These are phyloP conservation scores for Lasioglossum lativentre DNA, from an alignment of 2,888 invertebrate species.

Conservation along the genomic window DNA sequence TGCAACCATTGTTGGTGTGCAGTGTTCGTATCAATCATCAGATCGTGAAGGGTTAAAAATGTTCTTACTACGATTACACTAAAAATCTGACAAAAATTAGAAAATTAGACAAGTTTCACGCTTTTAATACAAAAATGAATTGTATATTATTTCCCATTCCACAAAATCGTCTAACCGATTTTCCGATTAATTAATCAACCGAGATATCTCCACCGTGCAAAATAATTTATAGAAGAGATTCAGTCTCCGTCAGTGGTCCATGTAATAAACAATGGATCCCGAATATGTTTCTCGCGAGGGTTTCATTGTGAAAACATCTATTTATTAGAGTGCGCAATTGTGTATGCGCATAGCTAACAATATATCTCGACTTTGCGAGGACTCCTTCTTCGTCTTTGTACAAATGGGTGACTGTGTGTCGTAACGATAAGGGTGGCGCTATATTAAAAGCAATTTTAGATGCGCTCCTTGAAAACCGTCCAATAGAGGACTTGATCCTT, in stretches of 20 bases:
- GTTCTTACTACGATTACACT: too few species aligned
- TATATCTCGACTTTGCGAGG: background rate
- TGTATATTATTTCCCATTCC: background rate
- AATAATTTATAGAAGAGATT: background rate
- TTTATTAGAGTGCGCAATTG: background rate
- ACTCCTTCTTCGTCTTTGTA: background rate
- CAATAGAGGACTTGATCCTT: background rate
- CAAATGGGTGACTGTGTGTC: background rate
- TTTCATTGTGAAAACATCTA: background rate
- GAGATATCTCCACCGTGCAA: background rate
- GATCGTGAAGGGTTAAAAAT: too few species aligned
- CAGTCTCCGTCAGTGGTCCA: background rate
- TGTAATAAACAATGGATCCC: background rate
- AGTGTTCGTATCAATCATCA: too few species aligned
- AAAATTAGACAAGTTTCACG: too few species aligned
- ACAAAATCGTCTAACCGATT: too few species aligned
- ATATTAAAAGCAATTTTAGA: slow-evolving; percentile 2
- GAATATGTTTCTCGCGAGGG: background rate
- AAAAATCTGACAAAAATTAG: too few species aligned
- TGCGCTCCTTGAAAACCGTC: background rate
- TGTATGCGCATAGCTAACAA: background rate
- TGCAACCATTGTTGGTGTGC: too few species aligned
- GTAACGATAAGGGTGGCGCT: background rate
- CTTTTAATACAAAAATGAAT: too few species aligned
- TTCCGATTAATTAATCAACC: too few species aligned